Percentiles rank a stretch among this genome's conserved stretches.
Evolutionary conservation across 2,797 vertebrate species (phyloP).

Genomic region (Eremophila alpestris): DNA sequence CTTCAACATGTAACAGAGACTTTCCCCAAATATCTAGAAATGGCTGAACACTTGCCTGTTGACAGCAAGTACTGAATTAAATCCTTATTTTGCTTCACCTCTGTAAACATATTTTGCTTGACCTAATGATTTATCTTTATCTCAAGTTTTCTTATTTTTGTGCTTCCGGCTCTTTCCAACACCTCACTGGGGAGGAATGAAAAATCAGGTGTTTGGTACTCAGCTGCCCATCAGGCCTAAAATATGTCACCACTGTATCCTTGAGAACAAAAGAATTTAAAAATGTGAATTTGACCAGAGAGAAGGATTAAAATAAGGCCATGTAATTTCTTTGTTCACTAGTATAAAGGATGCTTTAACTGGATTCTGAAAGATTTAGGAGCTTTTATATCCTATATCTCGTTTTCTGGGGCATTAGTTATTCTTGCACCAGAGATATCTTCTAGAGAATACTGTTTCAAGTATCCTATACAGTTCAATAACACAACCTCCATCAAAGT

Average conservation of each 20-base stretch:
- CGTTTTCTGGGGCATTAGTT: not conserved
- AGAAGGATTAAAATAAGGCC: not conserved
- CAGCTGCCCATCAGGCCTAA: not conserved
- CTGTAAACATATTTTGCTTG: not conserved
- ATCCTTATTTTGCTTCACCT: not conserved
- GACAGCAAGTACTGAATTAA: not conserved
- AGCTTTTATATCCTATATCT: not conserved
- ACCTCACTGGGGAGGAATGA: not conserved
- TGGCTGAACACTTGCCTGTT: not conserved
- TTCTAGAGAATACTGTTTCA: not conserved
- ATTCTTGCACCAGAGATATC: not conserved
- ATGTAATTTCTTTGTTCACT: not conserved
- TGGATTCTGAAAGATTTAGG: not conserved
- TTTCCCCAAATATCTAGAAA: not conserved
- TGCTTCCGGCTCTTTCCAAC: not conserved
- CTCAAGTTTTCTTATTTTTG: not conserved
- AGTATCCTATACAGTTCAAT: not conserved
- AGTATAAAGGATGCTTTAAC: accelerated
- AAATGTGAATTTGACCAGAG: not conserved
- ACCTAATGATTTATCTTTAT: not conserved
- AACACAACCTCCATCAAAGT: not conserved
- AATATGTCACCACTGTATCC: not conserved
- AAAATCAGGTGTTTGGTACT: not conserved
- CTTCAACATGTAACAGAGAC: not conserved
- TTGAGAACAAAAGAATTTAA: not conserved